A percentile compares a stretch with the other conserved stretches of the same genome.
Conservation (phyloP, 1,140 invertebrate species). For the Ctenoplectra terminalis region DNA sequence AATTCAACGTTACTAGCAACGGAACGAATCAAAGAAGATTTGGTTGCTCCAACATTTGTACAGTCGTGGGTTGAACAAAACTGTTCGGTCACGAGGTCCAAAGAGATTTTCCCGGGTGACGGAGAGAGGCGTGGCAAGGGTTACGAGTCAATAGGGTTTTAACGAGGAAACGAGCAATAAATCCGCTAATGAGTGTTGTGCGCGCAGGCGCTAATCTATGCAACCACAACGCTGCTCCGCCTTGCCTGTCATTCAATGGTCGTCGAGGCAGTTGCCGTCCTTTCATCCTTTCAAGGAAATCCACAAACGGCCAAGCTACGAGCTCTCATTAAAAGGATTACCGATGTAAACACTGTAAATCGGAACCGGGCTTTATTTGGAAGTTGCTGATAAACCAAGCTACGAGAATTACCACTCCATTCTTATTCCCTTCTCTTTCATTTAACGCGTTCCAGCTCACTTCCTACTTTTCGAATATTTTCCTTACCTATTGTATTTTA, state of each 20-base stretch:
- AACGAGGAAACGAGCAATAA: constrained; percentile 69
- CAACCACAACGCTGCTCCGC: constrained; percentile 69
- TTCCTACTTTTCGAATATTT: too few relatives aligned
- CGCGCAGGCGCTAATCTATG: constrained; percentile 74
- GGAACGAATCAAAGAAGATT: not conserved
- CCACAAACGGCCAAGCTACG: constrained; percentile 31
- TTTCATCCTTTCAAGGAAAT: not conserved
- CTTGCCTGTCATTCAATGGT: constrained; percentile 28
- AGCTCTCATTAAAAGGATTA: constrained; percentile 72
- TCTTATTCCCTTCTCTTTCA: too few relatives aligned
- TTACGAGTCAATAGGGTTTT: constrained; percentile 43
- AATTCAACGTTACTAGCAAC: too few relatives aligned
- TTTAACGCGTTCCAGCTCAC: too few relatives aligned
- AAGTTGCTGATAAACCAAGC: too few relatives aligned
- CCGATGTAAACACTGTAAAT: constrained; percentile 73
- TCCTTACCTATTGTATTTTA: too few relatives aligned
- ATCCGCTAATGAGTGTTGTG: constrained; percentile 74
- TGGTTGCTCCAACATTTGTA: not conserved
- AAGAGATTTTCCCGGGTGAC: not conserved
- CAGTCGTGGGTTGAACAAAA: not conserved
- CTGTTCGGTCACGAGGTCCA: not conserved
- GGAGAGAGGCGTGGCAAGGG: constrained; percentile 42
- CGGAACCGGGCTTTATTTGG: too few relatives aligned
- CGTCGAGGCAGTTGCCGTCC: not conserved
- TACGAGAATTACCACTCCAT: not conserved